A percentile compares a stretch with the other conserved stretches of the same genome.
Evolutionary conservation across 35 echinoderm and acorn worm species (phyloP).

Genomic region (Patiria miniata): DNA sequence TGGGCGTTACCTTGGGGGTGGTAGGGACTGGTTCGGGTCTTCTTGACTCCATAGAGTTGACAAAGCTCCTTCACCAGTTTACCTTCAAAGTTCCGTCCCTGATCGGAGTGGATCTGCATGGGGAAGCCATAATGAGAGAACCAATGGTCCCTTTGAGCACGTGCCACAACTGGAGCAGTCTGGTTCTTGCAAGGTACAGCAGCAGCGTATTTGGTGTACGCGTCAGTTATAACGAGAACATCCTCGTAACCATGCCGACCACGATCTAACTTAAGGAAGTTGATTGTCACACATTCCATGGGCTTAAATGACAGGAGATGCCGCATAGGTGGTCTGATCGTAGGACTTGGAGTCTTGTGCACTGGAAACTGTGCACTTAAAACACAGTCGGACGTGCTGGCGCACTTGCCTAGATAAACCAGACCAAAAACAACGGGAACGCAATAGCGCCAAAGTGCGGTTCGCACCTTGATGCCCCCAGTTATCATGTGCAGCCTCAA

Average conservation of each 20-base stretch:
- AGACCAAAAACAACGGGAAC: constrained; percentile 59
- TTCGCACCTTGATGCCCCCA: constrained; percentile 64
- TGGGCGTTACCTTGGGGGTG: constrained; percentile 77
- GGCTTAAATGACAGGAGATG: constrained; percentile 43
- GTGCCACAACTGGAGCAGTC: constrained; percentile 44
- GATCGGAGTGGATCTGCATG: constrained; percentile 58
- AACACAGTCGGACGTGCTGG: constrained; percentile 43
- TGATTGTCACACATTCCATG: constrained; percentile 1
- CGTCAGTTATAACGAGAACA: constrained; percentile 72
- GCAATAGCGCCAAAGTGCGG: constrained; percentile 28
- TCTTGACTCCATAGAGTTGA: constrained; percentile 60
- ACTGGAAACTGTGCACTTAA: constrained; percentile 37
- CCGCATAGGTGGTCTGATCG: constrained; percentile 33
- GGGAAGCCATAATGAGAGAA: constrained; percentile 73
- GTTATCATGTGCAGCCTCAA: constrained; percentile 60
- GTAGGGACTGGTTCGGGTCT: constrained; percentile 67
- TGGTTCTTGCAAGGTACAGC: constrained; percentile 38
- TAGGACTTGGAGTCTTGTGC: constrained; percentile 33
- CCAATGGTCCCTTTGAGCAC: constrained; percentile 56
- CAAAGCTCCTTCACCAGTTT: constrained; percentile 57
- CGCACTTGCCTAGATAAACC: constrained; percentile 34
- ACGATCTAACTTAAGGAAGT: constrained; percentile 55
- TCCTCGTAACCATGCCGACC: constrained; percentile 51
- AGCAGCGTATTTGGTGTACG: constrained; percentile 30
- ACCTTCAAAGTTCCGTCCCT: constrained; percentile 59